Evolutionary conservation across 2,797 vertebrate genomes (phyloP), one percentile per base, ranked within the genome.

Genomic region (Rhynchonycteris naso): DNA sequence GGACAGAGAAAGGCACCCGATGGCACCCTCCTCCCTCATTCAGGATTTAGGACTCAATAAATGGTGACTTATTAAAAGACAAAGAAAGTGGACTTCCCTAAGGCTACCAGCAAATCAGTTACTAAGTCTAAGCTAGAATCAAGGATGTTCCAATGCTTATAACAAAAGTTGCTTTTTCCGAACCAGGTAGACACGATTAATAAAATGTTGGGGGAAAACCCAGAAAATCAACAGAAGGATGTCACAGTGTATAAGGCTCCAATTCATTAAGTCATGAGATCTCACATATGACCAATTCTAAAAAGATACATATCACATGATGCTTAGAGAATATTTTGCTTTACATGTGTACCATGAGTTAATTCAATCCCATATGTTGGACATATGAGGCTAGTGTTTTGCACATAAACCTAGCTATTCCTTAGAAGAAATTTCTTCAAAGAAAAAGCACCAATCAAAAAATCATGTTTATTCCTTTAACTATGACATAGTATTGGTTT

Each of bases 131-230:
- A 95, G 9, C 80, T 14, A 85, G 88, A 69, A 79, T 82, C 26
- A 24, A 81, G 24, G 61, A 81, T 24, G 59, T 1, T 0, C 35
- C 35, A 18, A 3, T 7, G 38, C 22, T 58, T 43, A 47, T 21
- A 30, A 30, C 58, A 91, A 50, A 90, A 80, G 63, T 65, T 47
- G 50, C 59, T 80, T 26, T 13, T 92, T 74, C 68, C 89, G 91
- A 83, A 80, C 3, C 30, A 71, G 47, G 58, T 11, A 33, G 59
- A 74, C 19, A 58, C n/a, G 80, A 82, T 14, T 4, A 30, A 72
- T 7, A 38, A 58, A 83, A 86, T 71, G 4, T 15, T 71, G 10
- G 18, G 7, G 58, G 15, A 35, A 26, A 14, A 22, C 6, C 43
- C 79, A 22, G 35, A 66, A 68, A 81, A 75, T 14, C 16, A 43